These are phyloP conservation scores for Paramormyrops kingsleyae DNA, from an alignment of 2,113 vertebrate genomes.

Conservation along the genomic window DNA sequence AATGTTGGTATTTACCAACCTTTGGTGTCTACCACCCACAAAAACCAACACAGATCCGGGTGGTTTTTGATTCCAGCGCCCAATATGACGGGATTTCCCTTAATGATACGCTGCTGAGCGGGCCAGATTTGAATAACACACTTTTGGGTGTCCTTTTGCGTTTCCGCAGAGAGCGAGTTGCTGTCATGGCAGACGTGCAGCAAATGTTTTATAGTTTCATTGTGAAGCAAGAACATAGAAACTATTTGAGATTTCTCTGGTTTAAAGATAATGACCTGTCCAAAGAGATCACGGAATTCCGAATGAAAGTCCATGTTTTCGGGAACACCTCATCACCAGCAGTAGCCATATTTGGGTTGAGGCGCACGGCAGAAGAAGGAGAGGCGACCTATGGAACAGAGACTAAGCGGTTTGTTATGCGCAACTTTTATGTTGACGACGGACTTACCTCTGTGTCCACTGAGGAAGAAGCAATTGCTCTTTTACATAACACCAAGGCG, in stretches of 20 bases:
- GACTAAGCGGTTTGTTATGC: too few species aligned
- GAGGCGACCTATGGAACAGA: too few species aligned
- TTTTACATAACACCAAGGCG: too few species aligned
- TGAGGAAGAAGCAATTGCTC: too few species aligned
- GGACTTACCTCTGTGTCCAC: too few species aligned
- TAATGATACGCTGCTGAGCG: slow-evolving; percentile 26
- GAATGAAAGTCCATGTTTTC: slow-evolving; percentile 31
- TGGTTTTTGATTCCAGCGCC: slow-evolving; percentile 33
- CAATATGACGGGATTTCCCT: slow-evolving; percentile 26
- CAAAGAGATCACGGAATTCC: slow-evolving; percentile 19
- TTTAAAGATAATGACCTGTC: slow-evolving; percentile 17
- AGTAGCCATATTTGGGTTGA: slow-evolving; percentile 15
- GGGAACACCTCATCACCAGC: slow-evolving; percentile 15
- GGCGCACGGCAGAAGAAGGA: not conserved
- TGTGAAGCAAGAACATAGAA: slow-evolving; percentile 14
- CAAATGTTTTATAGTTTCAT: slow-evolving; percentile 29
- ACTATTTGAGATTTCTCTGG: slow-evolving; percentile 24
- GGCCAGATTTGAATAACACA: slow-evolving; percentile 29
- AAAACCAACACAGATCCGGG: slow-evolving; percentile 19
- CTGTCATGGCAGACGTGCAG: slow-evolving; percentile 23
- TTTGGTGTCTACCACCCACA: slow-evolving; percentile 10
- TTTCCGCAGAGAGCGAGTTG: slow-evolving; percentile 26
- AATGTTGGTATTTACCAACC: slow-evolving; percentile 23
- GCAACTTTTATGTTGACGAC: too few species aligned
- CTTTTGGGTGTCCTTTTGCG: slow-evolving; percentile 16